Percentiles rank a stretch among this genome's conserved stretches.
phyloP scores from a whole-genome alignment of 2,888 invertebrate species.

The Trissoscelio sp. region DNA sequence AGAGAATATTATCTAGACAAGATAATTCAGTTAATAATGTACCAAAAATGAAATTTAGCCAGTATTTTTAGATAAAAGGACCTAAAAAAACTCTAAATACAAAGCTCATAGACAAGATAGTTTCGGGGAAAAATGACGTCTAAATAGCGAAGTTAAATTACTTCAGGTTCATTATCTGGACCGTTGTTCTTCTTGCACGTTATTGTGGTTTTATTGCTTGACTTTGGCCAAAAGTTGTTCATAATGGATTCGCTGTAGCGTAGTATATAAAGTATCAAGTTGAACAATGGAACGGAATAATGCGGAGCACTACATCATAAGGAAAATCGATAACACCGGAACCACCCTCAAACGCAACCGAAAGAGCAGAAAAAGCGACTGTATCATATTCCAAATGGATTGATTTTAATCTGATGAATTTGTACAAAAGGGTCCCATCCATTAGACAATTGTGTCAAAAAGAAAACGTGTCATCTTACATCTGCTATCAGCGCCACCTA shows the following conservation, averaged over 20 bases:
- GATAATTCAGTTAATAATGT: too few relatives aligned
- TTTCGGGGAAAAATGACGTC: too few relatives aligned
- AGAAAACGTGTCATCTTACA: too few relatives aligned
- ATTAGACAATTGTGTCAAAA: neutral
- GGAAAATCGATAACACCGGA: slow-evolving; percentile 26
- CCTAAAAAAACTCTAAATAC: too few relatives aligned
- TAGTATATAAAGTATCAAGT: slow-evolving; percentile 11
- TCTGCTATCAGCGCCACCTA: neutral
- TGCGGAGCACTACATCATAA: neutral
- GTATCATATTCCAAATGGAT: neutral
- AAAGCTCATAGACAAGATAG: too few relatives aligned
- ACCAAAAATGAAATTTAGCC: too few relatives aligned
- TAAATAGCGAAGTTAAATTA: too few relatives aligned
- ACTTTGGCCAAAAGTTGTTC: slow-evolving; percentile 37
- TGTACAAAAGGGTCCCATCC: neutral
- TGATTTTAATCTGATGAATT: neutral
- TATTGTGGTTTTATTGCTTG: slow-evolving; percentile 13
- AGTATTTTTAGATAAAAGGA: too few relatives aligned
- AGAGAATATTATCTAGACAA: too few relatives aligned
- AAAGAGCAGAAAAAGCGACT: neutral
- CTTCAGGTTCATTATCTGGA: neutral
- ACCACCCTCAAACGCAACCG: neutral
- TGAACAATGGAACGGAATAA: slow-evolving; percentile 19
- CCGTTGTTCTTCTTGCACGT: neutral
- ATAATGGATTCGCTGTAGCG: slow-evolving; percentile 13